Evolutionary conservation across 1,140 invertebrate species (phyloP).

Genomic region (Drosophila bocqueti): DNA sequence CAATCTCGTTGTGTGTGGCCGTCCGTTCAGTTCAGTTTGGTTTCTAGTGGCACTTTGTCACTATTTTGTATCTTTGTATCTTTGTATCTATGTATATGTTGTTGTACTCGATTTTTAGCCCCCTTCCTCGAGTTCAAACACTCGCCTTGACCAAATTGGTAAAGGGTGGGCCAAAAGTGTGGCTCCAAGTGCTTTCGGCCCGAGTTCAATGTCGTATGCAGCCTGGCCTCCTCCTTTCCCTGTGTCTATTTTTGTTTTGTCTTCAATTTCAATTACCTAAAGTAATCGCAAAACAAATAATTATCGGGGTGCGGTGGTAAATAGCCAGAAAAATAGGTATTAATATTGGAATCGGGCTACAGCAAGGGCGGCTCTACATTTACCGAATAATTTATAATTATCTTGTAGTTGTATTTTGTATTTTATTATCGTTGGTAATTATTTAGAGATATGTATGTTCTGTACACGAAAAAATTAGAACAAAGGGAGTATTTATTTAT

Average conservation of each 20-base stretch:
- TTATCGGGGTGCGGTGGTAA: constrained; percentile 20
- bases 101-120: constrained; percentile 8
- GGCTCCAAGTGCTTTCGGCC: constrained; percentile 7
- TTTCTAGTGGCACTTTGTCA: constrained; percentile 74
- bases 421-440: background rate
- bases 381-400: background rate
- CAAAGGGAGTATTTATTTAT: background rate
- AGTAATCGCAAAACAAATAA: constrained; percentile 30
- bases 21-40: constrained; percentile 23
- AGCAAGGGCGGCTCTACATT: background rate
- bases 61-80: constrained; percentile 44
- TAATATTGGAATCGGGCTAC: constrained; percentile 16
- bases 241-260: constrained; percentile 2
- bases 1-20: constrained; percentile 46
- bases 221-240: constrained; percentile 15
- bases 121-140: constrained; percentile 29
- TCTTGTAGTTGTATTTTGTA: background rate
- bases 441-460: background rate
- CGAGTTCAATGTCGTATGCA: constrained; percentile 70
- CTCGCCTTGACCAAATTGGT: constrained; percentile 70
- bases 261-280: constrained; percentile 39
- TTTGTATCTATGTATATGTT: constrained; percentile 17
- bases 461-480: background rate
- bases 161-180: constrained; percentile 40
- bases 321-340: constrained; percentile 21